These are phyloP conservation scores for Mirza zaza DNA, from an alignment of 2,113 vertebrate species.

Conservation along the genomic window DNA sequence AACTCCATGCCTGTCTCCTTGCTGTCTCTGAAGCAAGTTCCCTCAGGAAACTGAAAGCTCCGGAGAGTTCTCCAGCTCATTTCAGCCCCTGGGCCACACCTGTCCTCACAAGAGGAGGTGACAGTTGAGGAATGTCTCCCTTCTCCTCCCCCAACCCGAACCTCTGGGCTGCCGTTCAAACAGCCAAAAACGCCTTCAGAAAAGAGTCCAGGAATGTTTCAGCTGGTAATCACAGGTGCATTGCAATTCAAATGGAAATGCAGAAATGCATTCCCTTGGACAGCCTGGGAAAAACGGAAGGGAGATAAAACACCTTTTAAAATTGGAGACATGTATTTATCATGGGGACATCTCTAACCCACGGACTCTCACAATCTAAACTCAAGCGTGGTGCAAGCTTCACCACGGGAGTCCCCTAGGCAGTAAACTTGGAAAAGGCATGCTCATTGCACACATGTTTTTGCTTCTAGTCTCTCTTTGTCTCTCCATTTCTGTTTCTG, in stretches of 20 bases:
- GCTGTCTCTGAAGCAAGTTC: slow-evolving; percentile 43
- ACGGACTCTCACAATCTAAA: not conserved
- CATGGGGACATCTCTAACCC: not conserved
- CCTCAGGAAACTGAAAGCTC: slow-evolving; percentile 3
- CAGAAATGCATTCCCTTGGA: slow-evolving; percentile 26
- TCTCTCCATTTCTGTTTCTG: not conserved
- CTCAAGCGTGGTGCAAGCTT: not conserved
- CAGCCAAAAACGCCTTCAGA: not conserved
- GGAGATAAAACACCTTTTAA: slow-evolving; percentile 57
- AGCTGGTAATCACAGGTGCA: slow-evolving; percentile 36
- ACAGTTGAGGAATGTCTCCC: not conserved
- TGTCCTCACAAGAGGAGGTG: slow-evolving; percentile 42
- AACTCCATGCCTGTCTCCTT: not conserved
- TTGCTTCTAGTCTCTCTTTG: not conserved
- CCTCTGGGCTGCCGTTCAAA: slow-evolving; percentile 29
- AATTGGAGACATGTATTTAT: not conserved
- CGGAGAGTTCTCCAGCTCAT: not conserved
- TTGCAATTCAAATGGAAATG: slow-evolving; percentile 68
- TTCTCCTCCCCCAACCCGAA: not conserved
- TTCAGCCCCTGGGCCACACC: slow-evolving; percentile 18
- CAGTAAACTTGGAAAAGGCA: not conserved
- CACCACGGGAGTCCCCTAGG: not conserved
- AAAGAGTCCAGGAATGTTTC: slow-evolving; percentile 2
- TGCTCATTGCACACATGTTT: not conserved
- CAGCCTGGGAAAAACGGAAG: slow-evolving; percentile 41